phyloP scores from a whole-genome alignment of 2,888 invertebrate species.

The Ophraella communa region DNA sequence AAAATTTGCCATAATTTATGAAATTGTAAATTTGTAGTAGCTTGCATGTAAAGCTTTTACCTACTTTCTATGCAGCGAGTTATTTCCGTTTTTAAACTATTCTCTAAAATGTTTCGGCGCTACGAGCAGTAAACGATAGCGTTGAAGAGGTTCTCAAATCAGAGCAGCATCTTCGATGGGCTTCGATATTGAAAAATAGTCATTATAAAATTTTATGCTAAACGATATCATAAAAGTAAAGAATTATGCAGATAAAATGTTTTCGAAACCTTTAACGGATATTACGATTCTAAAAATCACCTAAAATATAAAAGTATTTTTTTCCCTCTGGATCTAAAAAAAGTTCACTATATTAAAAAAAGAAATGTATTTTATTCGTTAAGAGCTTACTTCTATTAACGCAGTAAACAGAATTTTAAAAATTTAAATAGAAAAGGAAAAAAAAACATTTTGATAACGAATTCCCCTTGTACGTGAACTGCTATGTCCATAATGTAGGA shows the following conservation, averaged over 20 bases:
- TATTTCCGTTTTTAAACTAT: not conserved
- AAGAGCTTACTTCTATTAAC: too few species aligned
- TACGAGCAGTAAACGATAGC: not conserved
- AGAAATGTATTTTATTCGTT: too few species aligned
- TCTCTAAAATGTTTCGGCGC: not conserved
- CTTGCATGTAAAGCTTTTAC: not conserved
- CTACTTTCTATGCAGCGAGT: not conserved
- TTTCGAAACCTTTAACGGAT: not conserved
- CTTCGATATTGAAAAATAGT: not conserved
- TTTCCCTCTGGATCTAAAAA: too few species aligned
- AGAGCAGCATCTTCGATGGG: not conserved
- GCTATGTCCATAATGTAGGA: constrained; percentile 21
- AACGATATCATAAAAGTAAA: not conserved
- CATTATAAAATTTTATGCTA: constrained; percentile 4
- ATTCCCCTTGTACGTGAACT: not conserved
- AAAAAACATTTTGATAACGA: not conserved
- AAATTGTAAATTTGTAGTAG: not conserved
- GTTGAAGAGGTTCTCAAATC: constrained; percentile 2
- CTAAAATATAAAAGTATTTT: too few species aligned
- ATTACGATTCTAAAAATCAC: too few species aligned
- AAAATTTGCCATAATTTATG: too few species aligned
- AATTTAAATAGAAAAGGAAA: not conserved
- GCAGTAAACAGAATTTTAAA: too few species aligned
- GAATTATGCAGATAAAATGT: constrained; percentile 1
- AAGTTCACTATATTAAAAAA: too few species aligned